These are phyloP conservation scores for Otocyon megalotis DNA, from an alignment of 2,113 vertebrate species.

Conservation along the genomic window DNA sequence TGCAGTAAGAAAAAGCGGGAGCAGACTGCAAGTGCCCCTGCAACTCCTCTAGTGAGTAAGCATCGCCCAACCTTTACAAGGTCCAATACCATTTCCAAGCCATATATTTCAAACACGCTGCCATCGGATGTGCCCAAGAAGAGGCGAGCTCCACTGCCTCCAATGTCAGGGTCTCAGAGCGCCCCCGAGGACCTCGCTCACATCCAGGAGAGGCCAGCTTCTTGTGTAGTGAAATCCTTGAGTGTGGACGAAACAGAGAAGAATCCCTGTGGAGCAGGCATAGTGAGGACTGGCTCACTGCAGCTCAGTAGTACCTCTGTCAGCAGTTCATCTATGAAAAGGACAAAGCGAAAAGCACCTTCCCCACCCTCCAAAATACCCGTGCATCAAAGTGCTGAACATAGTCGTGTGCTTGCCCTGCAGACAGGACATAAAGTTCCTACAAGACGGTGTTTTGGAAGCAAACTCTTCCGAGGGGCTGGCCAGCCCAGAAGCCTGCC, in stretches of 20 bases:
- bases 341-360: constrained; percentile 96
- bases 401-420: constrained; percentile 68
- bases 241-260: constrained; percentile 86
- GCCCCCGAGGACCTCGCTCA: constrained; percentile 83
- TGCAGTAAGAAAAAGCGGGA: constrained; percentile 95
- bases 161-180: constrained; percentile 88
- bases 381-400: constrained; percentile 83
- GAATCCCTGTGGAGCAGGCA: constrained; percentile 80
- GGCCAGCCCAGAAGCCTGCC: constrained; percentile 77
- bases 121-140: constrained; percentile 93
- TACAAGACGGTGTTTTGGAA: constrained; percentile 79
- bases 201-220: constrained; percentile 74
- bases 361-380: constrained; percentile 88
- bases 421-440: constrained; percentile 56
- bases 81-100: constrained; percentile 87
- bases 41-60: constrained; percentile 94
- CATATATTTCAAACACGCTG: constrained; percentile 89
- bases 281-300: constrained; percentile 85
- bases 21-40: constrained; percentile 94
- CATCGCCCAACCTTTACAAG: constrained; percentile 90
- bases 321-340: constrained; percentile 91
- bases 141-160: constrained; percentile 93
- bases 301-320: constrained; percentile 84
- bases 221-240: constrained; percentile 77
- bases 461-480: constrained; percentile 49